Conservation (phyloP, 1,140 invertebrate genomes). For the Philaenus spumarius region DNA sequence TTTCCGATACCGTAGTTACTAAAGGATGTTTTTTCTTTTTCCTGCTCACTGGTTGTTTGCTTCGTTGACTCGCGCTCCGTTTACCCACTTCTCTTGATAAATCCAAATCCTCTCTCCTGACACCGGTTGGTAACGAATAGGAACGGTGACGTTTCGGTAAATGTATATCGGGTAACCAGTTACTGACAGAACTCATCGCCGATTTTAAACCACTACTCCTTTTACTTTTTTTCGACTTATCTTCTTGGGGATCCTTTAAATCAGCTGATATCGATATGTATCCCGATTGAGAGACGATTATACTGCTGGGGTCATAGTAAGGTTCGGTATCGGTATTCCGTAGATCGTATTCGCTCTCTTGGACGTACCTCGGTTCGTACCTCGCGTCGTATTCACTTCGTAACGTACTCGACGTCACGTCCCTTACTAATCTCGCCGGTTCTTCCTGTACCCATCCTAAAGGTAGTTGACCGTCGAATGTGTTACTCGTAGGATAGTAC, state of each 20-base stretch:
- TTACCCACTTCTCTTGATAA: slow-evolving; percentile 19
- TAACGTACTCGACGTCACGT: slow-evolving; percentile 18
- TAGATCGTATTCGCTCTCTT: neutral
- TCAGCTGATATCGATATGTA: slow-evolving; percentile 68
- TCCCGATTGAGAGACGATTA: slow-evolving; percentile 74
- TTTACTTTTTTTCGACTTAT: slow-evolving; percentile 59
- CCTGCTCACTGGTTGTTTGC: slow-evolving; percentile 32
- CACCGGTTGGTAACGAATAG: slow-evolving; percentile 66
- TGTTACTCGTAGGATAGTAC: slow-evolving; percentile 63
- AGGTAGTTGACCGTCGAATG: neutral
- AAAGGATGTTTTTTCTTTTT: slow-evolving; percentile 72
- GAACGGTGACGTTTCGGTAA: slow-evolving; percentile 69
- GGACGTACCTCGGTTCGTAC: slow-evolving; percentile 16
- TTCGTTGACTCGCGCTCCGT: neutral
- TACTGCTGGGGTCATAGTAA: slow-evolving; percentile 47
- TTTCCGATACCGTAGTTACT: slow-evolving; percentile 69
- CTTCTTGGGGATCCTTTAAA: slow-evolving; percentile 45
- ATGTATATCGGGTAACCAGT: slow-evolving; percentile 74
- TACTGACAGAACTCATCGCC: slow-evolving; percentile 71
- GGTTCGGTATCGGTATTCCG: neutral
- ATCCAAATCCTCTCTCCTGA: slow-evolving; percentile 51
- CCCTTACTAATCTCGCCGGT: neutral
- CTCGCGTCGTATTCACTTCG: neutral
- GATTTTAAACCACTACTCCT: slow-evolving; percentile 63
- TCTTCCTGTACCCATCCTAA: neutral